Percentiles rank a stretch among this genome's conserved stretches.
Evolutionary conservation across 2,888 invertebrate genomes (phyloP).

Genomic region (Digitonthophagus gazella): DNA sequence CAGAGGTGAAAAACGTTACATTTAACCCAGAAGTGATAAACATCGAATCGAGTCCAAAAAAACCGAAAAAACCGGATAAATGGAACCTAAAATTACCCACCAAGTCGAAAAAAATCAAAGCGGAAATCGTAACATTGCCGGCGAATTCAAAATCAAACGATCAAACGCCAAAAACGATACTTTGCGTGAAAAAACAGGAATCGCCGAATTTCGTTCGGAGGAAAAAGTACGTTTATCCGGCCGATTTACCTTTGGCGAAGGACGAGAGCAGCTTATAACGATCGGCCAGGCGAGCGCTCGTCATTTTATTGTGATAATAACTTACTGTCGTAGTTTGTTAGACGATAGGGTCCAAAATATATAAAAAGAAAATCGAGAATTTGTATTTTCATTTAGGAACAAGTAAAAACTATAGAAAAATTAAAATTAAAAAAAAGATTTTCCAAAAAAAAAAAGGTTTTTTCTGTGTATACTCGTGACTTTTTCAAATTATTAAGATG

Average conservation of each 20-base stretch:
- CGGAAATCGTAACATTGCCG: conserved; percentile 26
- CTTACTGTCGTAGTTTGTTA: no score
- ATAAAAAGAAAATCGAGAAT: no score
- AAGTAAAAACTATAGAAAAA: no score
- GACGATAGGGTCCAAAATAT: no score
- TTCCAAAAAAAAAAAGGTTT: no score
- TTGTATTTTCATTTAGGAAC: no score
- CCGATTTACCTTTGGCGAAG: conserved; percentile 49
- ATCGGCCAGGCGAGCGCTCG: no score
- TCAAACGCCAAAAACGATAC: conserved; percentile 38
- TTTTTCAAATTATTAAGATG: no score
- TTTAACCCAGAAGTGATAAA: conserved; percentile 50
- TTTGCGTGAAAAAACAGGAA: conserved; percentile 36
- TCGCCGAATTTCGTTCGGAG: conserved; percentile 60
- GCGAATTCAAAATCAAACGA: conserved; percentile 34
- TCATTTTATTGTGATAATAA: no score
- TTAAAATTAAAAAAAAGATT: no score
- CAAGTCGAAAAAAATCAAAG: conserved; percentile 32
- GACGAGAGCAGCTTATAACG: conserved; percentile 58
- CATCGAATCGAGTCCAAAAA: conserved; percentile 36
- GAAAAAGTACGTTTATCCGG: conserved; percentile 64
- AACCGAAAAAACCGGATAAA: conserved; percentile 33
- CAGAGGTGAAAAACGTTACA: conserved; percentile 47
- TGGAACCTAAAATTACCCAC: conserved; percentile 37
- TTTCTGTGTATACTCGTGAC: no score